phyloP scores from a whole-genome alignment of 2,797 vertebrate genomes.

The Scyliorhinus canicula region DNA sequence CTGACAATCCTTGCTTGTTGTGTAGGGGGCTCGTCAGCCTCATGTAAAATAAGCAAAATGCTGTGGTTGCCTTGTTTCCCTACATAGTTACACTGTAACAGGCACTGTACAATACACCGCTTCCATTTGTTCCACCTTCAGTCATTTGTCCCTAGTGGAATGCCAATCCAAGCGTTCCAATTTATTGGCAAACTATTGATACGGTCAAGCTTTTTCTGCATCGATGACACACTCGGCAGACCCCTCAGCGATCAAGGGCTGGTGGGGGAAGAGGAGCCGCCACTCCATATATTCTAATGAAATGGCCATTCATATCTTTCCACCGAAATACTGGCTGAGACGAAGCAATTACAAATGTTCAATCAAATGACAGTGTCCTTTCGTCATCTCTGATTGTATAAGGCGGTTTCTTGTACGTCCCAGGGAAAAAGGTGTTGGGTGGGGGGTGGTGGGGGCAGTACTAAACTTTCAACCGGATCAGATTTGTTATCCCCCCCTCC shows the following conservation, averaged over 20 bases:
- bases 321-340: background rate
- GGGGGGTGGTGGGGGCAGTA: no score
- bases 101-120: background rate
- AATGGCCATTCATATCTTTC: background rate
- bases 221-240: background rate
- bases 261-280: background rate
- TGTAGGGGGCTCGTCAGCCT: background rate
- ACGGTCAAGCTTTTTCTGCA: background rate
- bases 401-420: no score
- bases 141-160: background rate
- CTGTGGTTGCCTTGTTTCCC: background rate
- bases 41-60: background rate
- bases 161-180: background rate
- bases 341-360: background rate
- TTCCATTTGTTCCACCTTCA: slow-evolving; percentile 3
- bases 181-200: slow-evolving; percentile 1
- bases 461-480: background rate
- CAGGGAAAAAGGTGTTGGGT: background rate
- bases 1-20: slow-evolving; percentile 11
- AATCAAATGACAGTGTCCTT: background rate
- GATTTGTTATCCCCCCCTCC: background rate
- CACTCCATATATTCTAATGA: background rate
- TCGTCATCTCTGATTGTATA: background rate
- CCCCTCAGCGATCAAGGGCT: background rate
- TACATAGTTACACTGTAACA: slow-evolving; percentile 19